Evolutionary conservation across 2,888 invertebrate species (phyloP).

Genomic region (Pteria penguin): DNA sequence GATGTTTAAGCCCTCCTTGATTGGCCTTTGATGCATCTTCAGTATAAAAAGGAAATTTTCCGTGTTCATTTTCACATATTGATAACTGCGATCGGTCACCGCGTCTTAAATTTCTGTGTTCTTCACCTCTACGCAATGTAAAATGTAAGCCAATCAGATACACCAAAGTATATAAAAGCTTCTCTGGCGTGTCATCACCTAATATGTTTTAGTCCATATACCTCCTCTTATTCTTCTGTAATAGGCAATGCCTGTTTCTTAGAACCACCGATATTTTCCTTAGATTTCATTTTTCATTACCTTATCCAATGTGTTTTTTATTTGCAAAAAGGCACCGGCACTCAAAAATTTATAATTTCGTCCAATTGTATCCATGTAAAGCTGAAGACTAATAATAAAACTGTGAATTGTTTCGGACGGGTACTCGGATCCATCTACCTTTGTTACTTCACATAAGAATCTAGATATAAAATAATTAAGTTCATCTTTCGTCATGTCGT

Average conservation of each 20-base stretch:
- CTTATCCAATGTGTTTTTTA: neutral
- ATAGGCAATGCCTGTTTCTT: neutral
- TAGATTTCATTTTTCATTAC: neutral
- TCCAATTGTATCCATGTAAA: neutral
- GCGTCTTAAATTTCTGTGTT: neutral
- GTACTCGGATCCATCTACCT: neutral
- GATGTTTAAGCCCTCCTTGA: slow-evolving; percentile 18
- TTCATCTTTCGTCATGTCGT: neutral
- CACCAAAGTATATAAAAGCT: neutral
- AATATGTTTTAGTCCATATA: neutral
- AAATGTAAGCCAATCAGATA: neutral
- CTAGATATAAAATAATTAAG: no score
- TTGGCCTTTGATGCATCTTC: slow-evolving; percentile 31
- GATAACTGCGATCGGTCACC: neutral
- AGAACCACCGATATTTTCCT: neutral
- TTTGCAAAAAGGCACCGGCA: neutral
- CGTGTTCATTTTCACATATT: neutral
- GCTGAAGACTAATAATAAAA: neutral
- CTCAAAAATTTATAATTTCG: neutral
- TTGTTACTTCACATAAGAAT: no score
- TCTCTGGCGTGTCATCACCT: neutral
- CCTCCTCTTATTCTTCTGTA: neutral
- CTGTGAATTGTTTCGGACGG: neutral
- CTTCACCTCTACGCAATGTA: neutral
- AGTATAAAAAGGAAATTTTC: neutral